Percentiles rank a stretch among this genome's conserved stretches.
Conservation (phyloP, 2,797 vertebrate species). For the Gambelia wislizenii region DNA sequence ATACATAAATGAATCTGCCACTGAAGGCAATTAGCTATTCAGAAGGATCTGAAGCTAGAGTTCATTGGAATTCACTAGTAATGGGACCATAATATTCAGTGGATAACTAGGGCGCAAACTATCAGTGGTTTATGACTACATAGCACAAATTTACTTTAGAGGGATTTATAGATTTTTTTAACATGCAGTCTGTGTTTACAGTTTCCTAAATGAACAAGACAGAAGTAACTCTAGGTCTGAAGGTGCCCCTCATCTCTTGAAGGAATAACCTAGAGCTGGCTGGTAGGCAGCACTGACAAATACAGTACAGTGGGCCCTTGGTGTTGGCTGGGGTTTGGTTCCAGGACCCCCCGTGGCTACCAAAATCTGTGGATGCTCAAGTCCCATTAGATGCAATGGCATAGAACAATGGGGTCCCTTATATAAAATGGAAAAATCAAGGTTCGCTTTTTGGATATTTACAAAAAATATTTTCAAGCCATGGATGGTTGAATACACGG, state of each 20-base stretch:
- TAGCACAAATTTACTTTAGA: conserved; percentile 2
- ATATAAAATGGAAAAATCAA: too few species aligned
- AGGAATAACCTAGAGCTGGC: not conserved
- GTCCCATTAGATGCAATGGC: too few species aligned
- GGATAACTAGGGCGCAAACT: not conserved
- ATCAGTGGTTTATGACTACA: not conserved
- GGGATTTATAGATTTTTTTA: conserved; percentile 2
- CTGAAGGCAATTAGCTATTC: not conserved
- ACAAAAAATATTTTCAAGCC: too few species aligned
- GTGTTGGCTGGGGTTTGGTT: too few species aligned
- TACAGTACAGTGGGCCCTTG: too few species aligned
- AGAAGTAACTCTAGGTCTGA: not conserved
- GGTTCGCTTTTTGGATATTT: too few species aligned
- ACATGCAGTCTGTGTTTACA: not conserved
- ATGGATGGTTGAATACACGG: too few species aligned
- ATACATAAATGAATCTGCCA: not conserved
- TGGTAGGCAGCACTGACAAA: not conserved
- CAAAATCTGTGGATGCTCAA: too few species aligned
- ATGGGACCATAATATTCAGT: conserved; percentile 14
- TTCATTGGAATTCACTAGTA: not conserved
- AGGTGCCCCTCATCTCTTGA: not conserved
- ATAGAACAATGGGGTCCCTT: too few species aligned
- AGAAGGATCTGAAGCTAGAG: not conserved
- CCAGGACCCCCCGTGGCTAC: too few species aligned
- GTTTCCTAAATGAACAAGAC: not conserved